These are phyloP conservation scores for Actinostola sp. DNA, from an alignment of 92 coral and sea anemone species.

Conservation along the genomic window DNA sequence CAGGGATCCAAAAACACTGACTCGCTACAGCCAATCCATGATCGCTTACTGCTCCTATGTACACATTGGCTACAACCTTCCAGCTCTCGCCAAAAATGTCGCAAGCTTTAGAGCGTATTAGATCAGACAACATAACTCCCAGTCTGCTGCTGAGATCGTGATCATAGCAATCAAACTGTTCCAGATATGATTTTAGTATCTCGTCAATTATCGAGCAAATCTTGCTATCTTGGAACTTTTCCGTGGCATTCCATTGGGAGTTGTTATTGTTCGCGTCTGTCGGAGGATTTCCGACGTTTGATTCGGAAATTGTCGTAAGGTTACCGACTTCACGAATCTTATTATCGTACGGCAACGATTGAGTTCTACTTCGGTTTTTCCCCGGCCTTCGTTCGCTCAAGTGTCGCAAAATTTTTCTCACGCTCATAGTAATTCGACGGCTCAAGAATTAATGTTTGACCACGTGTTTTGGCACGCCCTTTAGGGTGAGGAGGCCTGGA, in stretches of 20 bases:
- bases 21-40: constrained; percentile 73
- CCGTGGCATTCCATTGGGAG: not conserved
- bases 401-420: constrained; percentile 31
- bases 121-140: constrained; percentile 61
- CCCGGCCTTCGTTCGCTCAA: constrained; percentile 37
- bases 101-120: constrained; percentile 66
- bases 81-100: constrained; percentile 51
- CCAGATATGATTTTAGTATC: constrained; percentile 60
- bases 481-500: not conserved
- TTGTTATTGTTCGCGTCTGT: constrained; percentile 5
- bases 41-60: constrained; percentile 65
- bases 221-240: constrained; percentile 51
- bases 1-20: constrained; percentile 75
- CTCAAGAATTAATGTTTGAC: not conserved
- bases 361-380: constrained; percentile 44
- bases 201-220: constrained; percentile 57
- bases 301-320: constrained; percentile 61
- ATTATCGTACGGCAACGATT: constrained; percentile 48
- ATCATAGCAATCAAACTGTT: constrained; percentile 61
- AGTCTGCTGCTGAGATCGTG: constrained; percentile 62
- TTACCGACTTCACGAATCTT: constrained; percentile 11
- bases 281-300: constrained; percentile 27
- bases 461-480: not conserved
- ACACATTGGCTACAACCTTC: constrained; percentile 71
- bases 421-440: not conserved